A percentile compares a stretch with the other conserved stretches of the same genome.
Conservation (phyloP, 2,797 vertebrate species). For the Dromococcyx pavoninus region DNA sequence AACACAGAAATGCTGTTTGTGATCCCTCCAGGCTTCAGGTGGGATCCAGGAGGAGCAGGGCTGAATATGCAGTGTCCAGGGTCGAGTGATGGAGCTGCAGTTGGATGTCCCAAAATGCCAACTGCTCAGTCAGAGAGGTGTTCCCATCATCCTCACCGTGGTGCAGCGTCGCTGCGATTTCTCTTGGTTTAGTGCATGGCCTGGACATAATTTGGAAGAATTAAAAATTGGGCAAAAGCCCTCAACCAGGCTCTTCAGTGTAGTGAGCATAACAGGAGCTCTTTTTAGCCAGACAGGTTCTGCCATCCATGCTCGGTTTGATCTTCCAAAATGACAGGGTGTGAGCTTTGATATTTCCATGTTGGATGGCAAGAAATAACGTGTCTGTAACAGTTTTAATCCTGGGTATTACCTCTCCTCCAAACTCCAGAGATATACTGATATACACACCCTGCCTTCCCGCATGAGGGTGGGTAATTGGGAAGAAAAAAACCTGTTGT, state of each 20-base stretch:
- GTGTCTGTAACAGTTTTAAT: slow-evolving; percentile 61
- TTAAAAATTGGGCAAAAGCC: neutral
- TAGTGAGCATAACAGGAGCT: fast-evolving
- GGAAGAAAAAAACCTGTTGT: slow-evolving; percentile 1
- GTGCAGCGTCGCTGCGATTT: neutral
- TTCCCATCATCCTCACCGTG: neutral
- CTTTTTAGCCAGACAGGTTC: slow-evolving; percentile 36
- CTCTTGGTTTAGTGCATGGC: neutral
- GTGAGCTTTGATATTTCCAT: slow-evolving; percentile 55
- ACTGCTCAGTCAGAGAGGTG: neutral
- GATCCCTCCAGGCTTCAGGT: neutral
- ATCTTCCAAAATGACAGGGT: slow-evolving; percentile 57
- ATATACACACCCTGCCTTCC: slow-evolving; percentile 65
- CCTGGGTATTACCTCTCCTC: slow-evolving; percentile 43
- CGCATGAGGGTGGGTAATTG: neutral
- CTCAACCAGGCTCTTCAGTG: neutral
- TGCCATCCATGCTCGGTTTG: neutral
- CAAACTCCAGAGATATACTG: slow-evolving; percentile 53
- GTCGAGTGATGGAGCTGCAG: fast-evolving
- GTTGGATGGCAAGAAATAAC: slow-evolving; percentile 57
- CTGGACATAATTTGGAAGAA: neutral
- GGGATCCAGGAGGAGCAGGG: neutral
- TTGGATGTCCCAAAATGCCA: fast-evolving
- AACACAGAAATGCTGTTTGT: neutral
- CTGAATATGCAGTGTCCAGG: neutral